Base-by-base conservation (phyloP, 2,888 invertebrate genomes). In the Lapara coniferarum region DNA sequence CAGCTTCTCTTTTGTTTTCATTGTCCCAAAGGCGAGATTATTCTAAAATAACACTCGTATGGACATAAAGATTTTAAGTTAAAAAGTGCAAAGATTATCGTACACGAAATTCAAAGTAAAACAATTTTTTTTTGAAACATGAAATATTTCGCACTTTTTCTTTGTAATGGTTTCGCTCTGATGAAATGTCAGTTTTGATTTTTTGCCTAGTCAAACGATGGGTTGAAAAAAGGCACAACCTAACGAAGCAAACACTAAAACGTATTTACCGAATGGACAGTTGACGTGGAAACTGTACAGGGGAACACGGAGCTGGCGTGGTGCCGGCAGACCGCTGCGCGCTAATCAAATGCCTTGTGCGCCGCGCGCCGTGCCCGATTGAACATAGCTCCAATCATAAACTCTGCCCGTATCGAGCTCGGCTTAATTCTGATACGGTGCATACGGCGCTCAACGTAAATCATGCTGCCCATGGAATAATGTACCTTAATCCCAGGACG, bases 221-320 rank as follows among this genome's bases (percentile, higher is more conserved):
- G 71, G 67, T 72, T 73, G 77, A 82, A 84, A 83, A 84, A 63
- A 83, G 70, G 78, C 71, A 73, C 77, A 78, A 78, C 80, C 87
- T 89, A 89, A 89, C 89, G 89, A 89, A 89, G 87, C 87, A 88
- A 88, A 88, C 84, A 87, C 75, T 75, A 76, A 81, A 86, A 82
- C 78, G 83, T 81, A 84, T 87, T 85, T 82, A 74, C 71, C 70
- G 78, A 83, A 82, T 82, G 78, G 81, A 78, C 78, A 81, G 77
- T 77, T 81, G 81, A 80, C 78, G 75, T 70, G 30, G 73, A 74
- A 77, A 72, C 72, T 71, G 73, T 66, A 56, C 69, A 66, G 73
- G 71, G 59, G n/a, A 49, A 49, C 72, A 71, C 69, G 71, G 58
- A 68, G 52, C 68, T 72, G 53, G 68, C 57, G 52, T 46, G 46